Percentiles rank a stretch among this genome's conserved stretches.
Evolutionary conservation across 2,797 vertebrate genomes (phyloP).

Genomic region (Cuculus canorus): DNA sequence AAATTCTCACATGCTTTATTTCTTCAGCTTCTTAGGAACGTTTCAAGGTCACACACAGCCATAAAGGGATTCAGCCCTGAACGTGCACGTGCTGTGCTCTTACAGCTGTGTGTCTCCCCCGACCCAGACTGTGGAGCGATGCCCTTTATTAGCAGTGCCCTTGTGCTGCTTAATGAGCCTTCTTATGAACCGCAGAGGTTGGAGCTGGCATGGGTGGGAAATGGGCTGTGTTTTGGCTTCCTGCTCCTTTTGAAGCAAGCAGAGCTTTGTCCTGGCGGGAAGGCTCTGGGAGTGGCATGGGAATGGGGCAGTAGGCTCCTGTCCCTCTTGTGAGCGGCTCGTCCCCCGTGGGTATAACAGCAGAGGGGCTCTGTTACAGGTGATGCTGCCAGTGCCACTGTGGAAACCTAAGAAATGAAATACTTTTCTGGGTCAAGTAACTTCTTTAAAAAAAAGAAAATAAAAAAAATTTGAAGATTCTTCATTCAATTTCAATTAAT

Average conservation of each 20-base stretch:
- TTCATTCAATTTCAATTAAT: background rate
- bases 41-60: background rate
- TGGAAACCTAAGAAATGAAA: background rate
- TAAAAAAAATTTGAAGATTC: background rate
- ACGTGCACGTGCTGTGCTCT: background rate
- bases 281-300: background rate
- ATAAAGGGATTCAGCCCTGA: background rate
- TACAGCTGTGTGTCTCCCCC: background rate
- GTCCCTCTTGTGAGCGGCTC: fast-evolving
- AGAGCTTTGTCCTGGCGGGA: background rate
- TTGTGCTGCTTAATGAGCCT: background rate
- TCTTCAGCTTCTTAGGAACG: background rate
- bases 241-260: background rate
- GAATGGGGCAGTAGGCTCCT: background rate
- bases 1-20: background rate
- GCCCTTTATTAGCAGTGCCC: background rate
- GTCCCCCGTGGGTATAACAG: fast-evolving
- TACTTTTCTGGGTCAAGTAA: background rate
- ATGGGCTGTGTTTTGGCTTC: background rate
- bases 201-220: background rate
- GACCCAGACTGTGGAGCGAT: fast-evolving
- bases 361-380: background rate
- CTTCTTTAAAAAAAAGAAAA: background rate
- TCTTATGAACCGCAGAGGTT: fast-evolving
- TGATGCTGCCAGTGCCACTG: background rate